Evolutionary conservation across 2,888 invertebrate species (phyloP), one percentile per base, ranked within the genome.

Genomic region (Ptycholaimellus sp.): DNA sequence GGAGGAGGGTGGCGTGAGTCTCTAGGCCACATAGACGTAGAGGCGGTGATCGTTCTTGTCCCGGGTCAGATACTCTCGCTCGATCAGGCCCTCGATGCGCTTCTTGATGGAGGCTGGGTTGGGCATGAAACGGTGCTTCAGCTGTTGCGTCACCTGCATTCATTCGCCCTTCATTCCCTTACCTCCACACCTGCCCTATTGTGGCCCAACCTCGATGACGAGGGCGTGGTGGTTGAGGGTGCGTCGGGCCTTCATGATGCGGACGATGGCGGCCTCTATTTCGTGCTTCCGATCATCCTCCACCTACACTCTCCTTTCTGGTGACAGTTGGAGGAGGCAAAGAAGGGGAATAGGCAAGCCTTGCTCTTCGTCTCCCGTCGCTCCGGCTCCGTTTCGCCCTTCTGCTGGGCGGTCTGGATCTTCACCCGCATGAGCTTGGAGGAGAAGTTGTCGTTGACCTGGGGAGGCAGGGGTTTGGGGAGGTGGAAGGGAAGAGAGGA

Each of bases 281-380:
- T 93, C 93, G 63, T 93, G 90, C 62, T 93, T 93, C 49, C 93
- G 72, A 64, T 96, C 93, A 62, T 96, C 93, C 59, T 96, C 93
- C 33, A 87, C 85, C 44, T 45, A n/a, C n/a, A n/a, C n/a, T n/a
- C n/a, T n/a, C n/a, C n/a, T n/a, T n/a, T n/a, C n/a, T n/a, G n/a
- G n/a, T n/a, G n/a, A n/a, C n/a, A n/a, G n/a, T n/a, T n/a, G n/a
- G n/a, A n/a, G n/a, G n/a, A n/a, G n/a, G n/a, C n/a, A n/a, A n/a
- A n/a, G n/a, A n/a, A n/a, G n/a, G n/a, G n/a, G n/a, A n/a, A n/a
- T n/a, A n/a, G n/a, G n/a, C n/a, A n/a, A n/a, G n/a, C n/a, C n/a
- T n/a, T n/a, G 59, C 76, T 83, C 50, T 90, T 72, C 1, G 93
- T 96, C 65, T 99, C 96, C 58, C 80, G 74, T 46, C 96, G 71